Evolutionary conservation across 2,797 vertebrate species (phyloP), one percentile per base, ranked within the genome.

Genomic region (Paedocypris micromegethes): DNA sequence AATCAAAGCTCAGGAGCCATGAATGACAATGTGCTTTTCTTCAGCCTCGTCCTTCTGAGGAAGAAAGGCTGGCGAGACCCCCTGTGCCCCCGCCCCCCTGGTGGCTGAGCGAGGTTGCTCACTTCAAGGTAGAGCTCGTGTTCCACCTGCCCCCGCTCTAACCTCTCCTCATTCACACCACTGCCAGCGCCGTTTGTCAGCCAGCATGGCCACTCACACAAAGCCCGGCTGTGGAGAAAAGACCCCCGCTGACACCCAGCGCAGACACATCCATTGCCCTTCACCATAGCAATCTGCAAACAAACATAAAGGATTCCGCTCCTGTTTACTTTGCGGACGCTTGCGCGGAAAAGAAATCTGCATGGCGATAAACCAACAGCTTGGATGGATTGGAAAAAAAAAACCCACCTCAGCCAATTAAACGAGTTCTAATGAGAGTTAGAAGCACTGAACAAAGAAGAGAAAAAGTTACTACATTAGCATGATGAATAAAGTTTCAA

Each of bases 31-130:
- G 74, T 76, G 56, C 71, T 68, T 80, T 77, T 79, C 76, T 79
- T 77, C 68, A 51, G 70, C 47, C 68, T 72, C 49, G 61, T 65
- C 73, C 65, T 68, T 60, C 69, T 70, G 51, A 78, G 68, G 72
- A 73, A 77, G 70, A 80, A 79, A 77, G 73, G 45, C 55, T 56
- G 56, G 66, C 6, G 2, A 57, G 49, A 70, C 66, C 69, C 72
- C 78, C 41, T 64, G 40, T 38, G 75, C 81, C 87, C 88, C 68
- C 58, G 83, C 82, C 81, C 70, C 75, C 0, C 1, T 80, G 83
- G 78, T 71, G 80, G 82, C 84, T 75, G 79, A 84, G 60, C 75
- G 75, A 88, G 90, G 83, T 79, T 43, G 80, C 67, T 77, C 72
- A 68, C 79, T 82, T 80, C 78, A 81, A 80, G 79, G 82, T 82